phyloP scores from a whole-genome alignment of 2,113 vertebrate genomes.

The Mormoops blainvillei region DNA sequence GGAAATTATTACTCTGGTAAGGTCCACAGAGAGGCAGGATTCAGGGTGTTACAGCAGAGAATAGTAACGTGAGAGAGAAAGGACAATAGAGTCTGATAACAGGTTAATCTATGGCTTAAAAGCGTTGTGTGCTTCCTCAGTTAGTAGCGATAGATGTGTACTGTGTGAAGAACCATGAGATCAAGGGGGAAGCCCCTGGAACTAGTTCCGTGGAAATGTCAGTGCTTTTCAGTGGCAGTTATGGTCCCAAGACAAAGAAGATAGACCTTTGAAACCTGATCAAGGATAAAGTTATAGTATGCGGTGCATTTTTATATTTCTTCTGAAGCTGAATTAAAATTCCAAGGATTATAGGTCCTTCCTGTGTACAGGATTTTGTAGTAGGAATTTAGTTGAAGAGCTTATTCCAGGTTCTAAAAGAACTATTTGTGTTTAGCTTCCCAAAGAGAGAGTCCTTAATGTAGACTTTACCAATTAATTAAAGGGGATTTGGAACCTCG shows the following conservation, averaged over 20 bases:
- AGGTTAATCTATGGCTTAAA: not conserved
- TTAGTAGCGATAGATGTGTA: no score
- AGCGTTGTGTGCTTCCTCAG: not conserved
- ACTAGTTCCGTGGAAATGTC: not conserved
- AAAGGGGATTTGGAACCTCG: not conserved
- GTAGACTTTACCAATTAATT: not conserved
- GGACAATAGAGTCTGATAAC: not conserved
- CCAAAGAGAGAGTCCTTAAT: not conserved
- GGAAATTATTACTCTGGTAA: not conserved
- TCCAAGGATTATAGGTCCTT: not conserved
- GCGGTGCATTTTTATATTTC: not conserved
- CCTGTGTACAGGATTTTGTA: not conserved
- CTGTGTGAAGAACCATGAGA: not conserved
- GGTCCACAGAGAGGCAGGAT: not conserved
- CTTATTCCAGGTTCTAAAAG: not conserved
- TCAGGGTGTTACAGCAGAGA: not conserved
- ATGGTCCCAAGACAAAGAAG: not conserved
- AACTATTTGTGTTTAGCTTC: not conserved
- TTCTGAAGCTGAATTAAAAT: not conserved
- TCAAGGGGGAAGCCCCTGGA: not conserved
- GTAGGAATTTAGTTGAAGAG: not conserved
- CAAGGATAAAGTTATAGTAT: not conserved
- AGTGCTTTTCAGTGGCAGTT: not conserved
- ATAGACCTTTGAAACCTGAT: not conserved
- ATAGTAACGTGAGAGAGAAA: not conserved